These are phyloP conservation scores for Antrozous pallidus DNA, from an alignment of 2,797 vertebrate genomes.

Conservation along the genomic window DNA sequence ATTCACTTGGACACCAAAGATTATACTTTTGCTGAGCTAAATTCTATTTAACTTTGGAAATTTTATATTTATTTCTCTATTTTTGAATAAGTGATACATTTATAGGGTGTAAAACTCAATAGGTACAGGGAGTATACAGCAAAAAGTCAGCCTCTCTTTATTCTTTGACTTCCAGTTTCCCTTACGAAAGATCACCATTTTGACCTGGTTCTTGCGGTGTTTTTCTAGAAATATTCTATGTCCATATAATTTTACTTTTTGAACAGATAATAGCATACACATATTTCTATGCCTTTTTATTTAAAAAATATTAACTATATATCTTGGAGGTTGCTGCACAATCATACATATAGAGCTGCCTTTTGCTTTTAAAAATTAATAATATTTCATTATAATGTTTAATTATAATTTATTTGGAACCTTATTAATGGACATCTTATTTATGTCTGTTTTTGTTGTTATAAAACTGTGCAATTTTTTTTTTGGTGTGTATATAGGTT, in stretches of 20 bases:
- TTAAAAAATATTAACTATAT: neutral
- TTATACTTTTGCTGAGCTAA: neutral
- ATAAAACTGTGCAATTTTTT: neutral
- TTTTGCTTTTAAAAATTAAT: neutral
- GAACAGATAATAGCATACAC: neutral
- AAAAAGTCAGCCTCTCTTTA: neutral
- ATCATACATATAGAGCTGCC: neutral
- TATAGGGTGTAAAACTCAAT: neutral
- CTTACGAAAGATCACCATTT: neutral
- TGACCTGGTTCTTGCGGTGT: neutral
- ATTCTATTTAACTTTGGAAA: neutral
- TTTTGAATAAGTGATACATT: neutral
- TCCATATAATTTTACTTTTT: neutral
- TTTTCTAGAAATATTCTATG: neutral
- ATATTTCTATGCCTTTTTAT: neutral
- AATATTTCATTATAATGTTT: neutral
- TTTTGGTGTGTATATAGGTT: neutral
- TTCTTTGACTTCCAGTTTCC: neutral
- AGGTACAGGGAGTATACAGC: neutral
- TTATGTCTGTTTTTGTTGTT: neutral
- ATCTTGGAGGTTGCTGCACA: neutral
- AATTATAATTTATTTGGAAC: slow-evolving; percentile 5
- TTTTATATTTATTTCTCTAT: neutral
- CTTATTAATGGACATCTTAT: neutral
- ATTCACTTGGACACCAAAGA: neutral